Evolutionary conservation across 1,140 invertebrate species (phyloP).

Genomic region (Samia ricini): DNA sequence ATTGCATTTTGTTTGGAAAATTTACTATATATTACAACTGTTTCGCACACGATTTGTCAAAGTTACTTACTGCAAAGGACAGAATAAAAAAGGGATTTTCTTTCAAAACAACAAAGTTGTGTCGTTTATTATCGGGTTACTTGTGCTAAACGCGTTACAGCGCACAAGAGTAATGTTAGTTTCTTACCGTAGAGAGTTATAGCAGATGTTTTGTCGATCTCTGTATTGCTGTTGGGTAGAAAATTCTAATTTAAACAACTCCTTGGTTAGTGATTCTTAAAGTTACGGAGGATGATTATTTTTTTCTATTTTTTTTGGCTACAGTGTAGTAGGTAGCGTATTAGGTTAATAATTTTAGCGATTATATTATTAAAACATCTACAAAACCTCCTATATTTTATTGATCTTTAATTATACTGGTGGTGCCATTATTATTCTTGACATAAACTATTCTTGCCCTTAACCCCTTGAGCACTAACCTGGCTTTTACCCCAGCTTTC

Average conservation of each 20-base stretch:
- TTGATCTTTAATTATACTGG: too few species aligned
- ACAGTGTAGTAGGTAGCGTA: too few species aligned
- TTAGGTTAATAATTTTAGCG: too few species aligned
- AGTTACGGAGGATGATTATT: too few species aligned
- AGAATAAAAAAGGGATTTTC: constrained; percentile 45
- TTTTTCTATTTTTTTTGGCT: too few species aligned
- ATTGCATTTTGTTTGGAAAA: not conserved
- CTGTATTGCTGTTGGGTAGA: not conserved
- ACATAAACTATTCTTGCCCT: too few species aligned
- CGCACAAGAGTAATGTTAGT: constrained; percentile 42
- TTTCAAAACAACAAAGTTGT: constrained; percentile 39
- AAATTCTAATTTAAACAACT: not conserved
- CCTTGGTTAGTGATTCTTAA: not conserved
- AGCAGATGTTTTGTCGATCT: constrained; percentile 9
- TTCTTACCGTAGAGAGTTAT: constrained; percentile 12
- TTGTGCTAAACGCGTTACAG: constrained; percentile 47
- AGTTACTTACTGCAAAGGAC: constrained; percentile 22
- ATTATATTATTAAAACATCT: too few species aligned
- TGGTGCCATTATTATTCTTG: too few species aligned
- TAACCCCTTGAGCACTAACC: too few species aligned
- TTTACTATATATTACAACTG: not conserved
- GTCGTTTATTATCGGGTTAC: constrained; percentile 57
- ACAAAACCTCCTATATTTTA: too few species aligned
- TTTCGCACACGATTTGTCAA: constrained; percentile 40
- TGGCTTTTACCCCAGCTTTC: too few species aligned